Evolutionary conservation across 2,888 invertebrate species (phyloP), one percentile per base, ranked within the genome.

Genomic region (Endotricha flammealis): DNA sequence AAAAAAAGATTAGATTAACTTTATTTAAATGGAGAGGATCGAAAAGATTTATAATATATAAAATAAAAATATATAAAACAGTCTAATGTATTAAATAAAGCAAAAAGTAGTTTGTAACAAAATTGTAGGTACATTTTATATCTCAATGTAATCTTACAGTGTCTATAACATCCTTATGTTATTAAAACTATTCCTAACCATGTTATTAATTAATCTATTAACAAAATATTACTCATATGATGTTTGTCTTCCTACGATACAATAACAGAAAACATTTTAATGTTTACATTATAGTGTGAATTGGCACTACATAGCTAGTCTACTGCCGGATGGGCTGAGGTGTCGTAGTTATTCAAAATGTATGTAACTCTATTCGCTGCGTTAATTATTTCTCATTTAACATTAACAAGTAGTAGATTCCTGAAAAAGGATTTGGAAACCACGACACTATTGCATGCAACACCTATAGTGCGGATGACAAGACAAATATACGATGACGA

Each of bases 261-360:
- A 65, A 57, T 55, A 65, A 69, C 57, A 64, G 56, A 64, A 62
- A 76, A 75, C 76, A 75, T 53, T 43, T 37, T 45, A 66, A n/a
- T n/a, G 72, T 72, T 76, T 70, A 72, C 72, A 55, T 77, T 72
- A 50, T 52, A 46, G 52, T 40, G 50, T 57, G 48, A 53, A 53
- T 53, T 58, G 67, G 52, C 51, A 49, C 42, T 47, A 51, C 54
- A 45, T 39, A 34, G 43, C 53, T 73, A 80, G 75, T 80, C 55
- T 44, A 33, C 37, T 29, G 44, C 48, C 35, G 45, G 49, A 40
- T 48, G 37, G 41, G 36, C 40, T 36, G 34, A 38, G 53, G 44
- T 44, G 48, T 54, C 54, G 46, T 46, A 53, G 57, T 48, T 46
- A 10, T 7, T 10, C 45, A 64, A 46, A 37, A 74, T 74, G 72